phyloP scores from a whole-genome alignment of 2,888 invertebrate genomes.

The Uropetala carovei region DNA sequence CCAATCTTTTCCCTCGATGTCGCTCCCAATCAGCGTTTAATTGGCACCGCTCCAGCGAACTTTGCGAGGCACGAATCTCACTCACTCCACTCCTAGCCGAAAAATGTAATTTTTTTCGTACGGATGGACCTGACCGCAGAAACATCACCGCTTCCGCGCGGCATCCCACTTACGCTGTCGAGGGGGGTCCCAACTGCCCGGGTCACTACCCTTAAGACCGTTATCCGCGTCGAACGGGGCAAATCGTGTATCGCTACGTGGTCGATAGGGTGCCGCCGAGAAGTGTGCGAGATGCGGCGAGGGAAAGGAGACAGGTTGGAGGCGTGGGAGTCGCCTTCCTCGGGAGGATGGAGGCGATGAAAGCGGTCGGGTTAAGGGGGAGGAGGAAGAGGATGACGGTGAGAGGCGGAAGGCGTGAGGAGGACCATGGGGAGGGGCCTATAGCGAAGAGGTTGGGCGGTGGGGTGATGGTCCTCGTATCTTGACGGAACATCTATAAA shows the following conservation, averaged over 20 bases:
- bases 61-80: too few species aligned
- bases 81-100: too few species aligned
- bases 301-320: background rate
- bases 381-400: background rate
- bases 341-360: background rate
- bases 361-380: background rate
- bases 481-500: constrained; percentile 9
- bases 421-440: background rate
- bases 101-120: too few species aligned
- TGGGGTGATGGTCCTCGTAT: background rate
- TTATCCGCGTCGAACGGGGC: constrained; percentile 1
- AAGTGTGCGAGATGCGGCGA: background rate
- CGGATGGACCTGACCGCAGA: too few species aligned
- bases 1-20: too few species aligned
- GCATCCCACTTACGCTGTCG: background rate
- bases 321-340: constrained; percentile 1
- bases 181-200: background rate
- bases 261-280: background rate
- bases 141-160: too few species aligned
- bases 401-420: background rate
- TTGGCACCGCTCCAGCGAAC: too few species aligned
- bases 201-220: constrained; percentile 29
- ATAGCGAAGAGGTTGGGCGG: background rate
- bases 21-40: too few species aligned
- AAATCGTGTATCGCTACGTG: constrained; percentile 14